phyloP scores from a whole-genome alignment of 2,888 invertebrate species.

The Cataglyphis albicans region DNA sequence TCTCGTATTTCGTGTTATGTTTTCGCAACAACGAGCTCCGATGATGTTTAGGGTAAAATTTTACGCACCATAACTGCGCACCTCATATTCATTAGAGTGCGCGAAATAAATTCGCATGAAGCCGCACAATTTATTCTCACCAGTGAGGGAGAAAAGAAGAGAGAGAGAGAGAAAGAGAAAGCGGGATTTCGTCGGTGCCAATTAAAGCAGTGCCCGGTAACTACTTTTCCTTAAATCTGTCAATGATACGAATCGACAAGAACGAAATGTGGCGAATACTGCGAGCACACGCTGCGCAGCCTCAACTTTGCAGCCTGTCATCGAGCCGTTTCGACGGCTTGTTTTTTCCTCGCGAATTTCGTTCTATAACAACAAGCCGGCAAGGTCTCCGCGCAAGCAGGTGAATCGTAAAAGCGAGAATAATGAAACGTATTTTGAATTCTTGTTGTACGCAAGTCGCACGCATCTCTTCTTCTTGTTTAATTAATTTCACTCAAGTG shows the following conservation, averaged over 20 bases:
- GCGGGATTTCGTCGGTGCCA: slow-evolving; percentile 64
- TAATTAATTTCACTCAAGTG: not conserved
- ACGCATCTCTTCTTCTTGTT: not conserved
- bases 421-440: slow-evolving; percentile 21
- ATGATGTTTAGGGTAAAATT: slow-evolving; percentile 66
- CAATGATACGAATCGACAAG: slow-evolving; percentile 75
- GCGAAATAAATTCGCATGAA: slow-evolving; percentile 61
- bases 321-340: slow-evolving; percentile 9
- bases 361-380: slow-evolving; percentile 36
- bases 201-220: slow-evolving; percentile 66
- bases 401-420: slow-evolving; percentile 41
- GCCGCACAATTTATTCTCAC: slow-evolving; percentile 53
- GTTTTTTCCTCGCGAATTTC: slow-evolving; percentile 26
- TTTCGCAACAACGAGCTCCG: slow-evolving; percentile 48
- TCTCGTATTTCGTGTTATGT: slow-evolving; percentile 4
- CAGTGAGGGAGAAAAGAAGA: slow-evolving; percentile 35
- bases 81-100: slow-evolving; percentile 71
- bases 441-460: slow-evolving; percentile 17
- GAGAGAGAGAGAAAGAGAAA: too few species aligned
- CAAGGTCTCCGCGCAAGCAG: slow-evolving; percentile 26
- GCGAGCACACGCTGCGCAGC: not conserved
- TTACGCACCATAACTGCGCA: slow-evolving; percentile 57
- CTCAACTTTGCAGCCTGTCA: slow-evolving; percentile 14
- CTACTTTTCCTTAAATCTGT: slow-evolving; percentile 74
- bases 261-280: slow-evolving; percentile 41